Conservation (phyloP, 2,888 invertebrate species). For the Celastrina argiolus region DNA sequence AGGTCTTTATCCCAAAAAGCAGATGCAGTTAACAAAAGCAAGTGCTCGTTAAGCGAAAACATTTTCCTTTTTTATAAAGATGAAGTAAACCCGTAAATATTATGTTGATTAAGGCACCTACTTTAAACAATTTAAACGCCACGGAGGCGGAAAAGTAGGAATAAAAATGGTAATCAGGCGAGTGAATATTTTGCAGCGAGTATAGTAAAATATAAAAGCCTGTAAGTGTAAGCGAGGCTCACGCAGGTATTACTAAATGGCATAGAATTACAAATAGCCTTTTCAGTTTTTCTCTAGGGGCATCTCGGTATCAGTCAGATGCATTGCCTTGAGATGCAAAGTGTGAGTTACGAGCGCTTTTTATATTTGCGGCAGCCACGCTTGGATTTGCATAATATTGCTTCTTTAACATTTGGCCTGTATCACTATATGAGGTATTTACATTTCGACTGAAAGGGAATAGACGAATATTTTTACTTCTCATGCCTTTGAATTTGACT, state of each 20-base stretch:
- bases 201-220: conserved; percentile 27
- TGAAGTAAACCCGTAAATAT: conserved; percentile 24
- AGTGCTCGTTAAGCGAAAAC: conserved; percentile 16
- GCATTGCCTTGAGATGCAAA: conserved; percentile 77
- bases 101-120: conserved; percentile 23
- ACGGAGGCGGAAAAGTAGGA: conserved; percentile 22
- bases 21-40: conserved; percentile 22
- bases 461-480: conserved; percentile 25
- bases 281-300: conserved; percentile 72
- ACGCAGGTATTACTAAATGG: conserved; percentile 62
- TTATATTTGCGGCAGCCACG: conserved; percentile 73
- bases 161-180: conserved; percentile 31
- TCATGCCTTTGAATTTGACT: conserved; percentile 4
- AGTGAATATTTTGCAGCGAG: conserved; percentile 26
- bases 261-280: conserved; percentile 73
- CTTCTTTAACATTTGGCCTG: conserved; percentile 72
- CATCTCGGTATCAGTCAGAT: conserved; percentile 68
- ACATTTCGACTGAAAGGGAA: conserved; percentile 16
- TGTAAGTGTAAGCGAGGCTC: conserved; percentile 35
- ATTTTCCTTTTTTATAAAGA: conserved; percentile 21
- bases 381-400: conserved; percentile 77
- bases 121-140: conserved; percentile 22
- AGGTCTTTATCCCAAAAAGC: conserved; percentile 14
- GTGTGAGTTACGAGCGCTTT: conserved; percentile 70
- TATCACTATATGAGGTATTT: conserved; percentile 39